A percentile compares a stretch with the other conserved stretches of the same genome.
phyloP scores from a whole-genome alignment of 2,113 vertebrate genomes.

The Rhinoderma darwinii region DNA sequence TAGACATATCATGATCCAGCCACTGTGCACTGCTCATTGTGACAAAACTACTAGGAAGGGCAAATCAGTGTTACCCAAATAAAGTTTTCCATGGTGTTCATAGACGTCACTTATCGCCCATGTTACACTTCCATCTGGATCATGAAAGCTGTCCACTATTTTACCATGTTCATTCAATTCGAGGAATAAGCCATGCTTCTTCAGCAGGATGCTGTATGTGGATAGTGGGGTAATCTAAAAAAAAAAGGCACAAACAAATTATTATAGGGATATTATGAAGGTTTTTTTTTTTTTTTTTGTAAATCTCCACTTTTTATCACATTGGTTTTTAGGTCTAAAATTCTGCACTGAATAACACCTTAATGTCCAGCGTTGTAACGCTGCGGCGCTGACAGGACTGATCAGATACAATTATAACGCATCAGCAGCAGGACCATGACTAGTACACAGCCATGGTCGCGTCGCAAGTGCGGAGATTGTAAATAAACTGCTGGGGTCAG shows the following conservation, averaged over 20 bases:
- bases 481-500: too few species aligned
- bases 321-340: too few species aligned
- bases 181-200: constrained; percentile 68
- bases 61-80: constrained; percentile 71
- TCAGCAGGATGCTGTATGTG: constrained; percentile 68
- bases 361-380: too few species aligned
- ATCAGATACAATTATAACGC: too few species aligned
- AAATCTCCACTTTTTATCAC: too few species aligned
- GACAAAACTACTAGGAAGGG: constrained; percentile 69
- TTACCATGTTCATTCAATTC: constrained; percentile 64
- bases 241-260: constrained; percentile 19
- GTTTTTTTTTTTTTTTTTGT: background rate
- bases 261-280: background rate
- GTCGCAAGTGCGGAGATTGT: too few species aligned
- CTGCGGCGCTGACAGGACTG: too few species aligned
- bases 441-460: too few species aligned
- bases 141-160: constrained; percentile 64
- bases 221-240: constrained; percentile 67
- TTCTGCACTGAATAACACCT: too few species aligned
- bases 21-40: constrained; percentile 15
- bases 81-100: constrained; percentile 67
- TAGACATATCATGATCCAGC: too few species aligned
- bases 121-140: constrained; percentile 62
- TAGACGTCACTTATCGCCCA: constrained; percentile 73
- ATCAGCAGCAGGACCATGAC: too few species aligned